Percentiles rank a stretch among this genome's conserved stretches.
phyloP scores from a whole-genome alignment of 2,113 vertebrate species.

The Ovis aries region DNA sequence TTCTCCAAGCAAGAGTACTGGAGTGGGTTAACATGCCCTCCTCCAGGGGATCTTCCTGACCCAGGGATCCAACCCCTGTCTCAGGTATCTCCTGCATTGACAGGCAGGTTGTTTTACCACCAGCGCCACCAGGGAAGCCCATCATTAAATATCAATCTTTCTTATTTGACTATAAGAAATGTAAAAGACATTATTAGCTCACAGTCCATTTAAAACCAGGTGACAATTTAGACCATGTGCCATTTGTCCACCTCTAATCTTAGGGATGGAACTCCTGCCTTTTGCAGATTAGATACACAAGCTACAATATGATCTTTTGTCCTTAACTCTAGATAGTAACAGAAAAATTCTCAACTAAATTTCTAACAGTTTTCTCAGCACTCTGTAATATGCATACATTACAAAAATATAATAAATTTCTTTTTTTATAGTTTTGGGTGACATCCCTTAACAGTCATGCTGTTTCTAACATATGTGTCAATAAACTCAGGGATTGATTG shows the following conservation, averaged over 20 bases:
- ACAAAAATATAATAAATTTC: not conserved
- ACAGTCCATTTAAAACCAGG: not conserved
- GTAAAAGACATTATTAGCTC: not conserved
- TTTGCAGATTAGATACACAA: not conserved
- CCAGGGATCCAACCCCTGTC: not conserved
- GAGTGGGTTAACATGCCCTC: not conserved
- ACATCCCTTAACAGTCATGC: not conserved
- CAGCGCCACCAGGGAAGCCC: not conserved
- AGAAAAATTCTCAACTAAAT: conserved; percentile 4
- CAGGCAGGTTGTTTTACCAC: not conserved
- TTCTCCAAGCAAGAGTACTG: not conserved
- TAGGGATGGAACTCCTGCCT: not conserved
- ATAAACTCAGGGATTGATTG: not conserved
- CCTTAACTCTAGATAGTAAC: not conserved
- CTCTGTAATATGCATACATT: not conserved
- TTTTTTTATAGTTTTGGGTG: not conserved
- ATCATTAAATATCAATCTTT: not conserved
- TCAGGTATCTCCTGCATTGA: not conserved
- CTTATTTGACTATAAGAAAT: not conserved
- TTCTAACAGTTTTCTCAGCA: not conserved
- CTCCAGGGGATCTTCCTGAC: not conserved
- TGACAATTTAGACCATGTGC: not conserved
- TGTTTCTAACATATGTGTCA: not conserved
- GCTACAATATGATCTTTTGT: not conserved
- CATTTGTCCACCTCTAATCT: not conserved